Conservation (phyloP, 2,113 vertebrate genomes). For the Burhinus oedicnemus region DNA sequence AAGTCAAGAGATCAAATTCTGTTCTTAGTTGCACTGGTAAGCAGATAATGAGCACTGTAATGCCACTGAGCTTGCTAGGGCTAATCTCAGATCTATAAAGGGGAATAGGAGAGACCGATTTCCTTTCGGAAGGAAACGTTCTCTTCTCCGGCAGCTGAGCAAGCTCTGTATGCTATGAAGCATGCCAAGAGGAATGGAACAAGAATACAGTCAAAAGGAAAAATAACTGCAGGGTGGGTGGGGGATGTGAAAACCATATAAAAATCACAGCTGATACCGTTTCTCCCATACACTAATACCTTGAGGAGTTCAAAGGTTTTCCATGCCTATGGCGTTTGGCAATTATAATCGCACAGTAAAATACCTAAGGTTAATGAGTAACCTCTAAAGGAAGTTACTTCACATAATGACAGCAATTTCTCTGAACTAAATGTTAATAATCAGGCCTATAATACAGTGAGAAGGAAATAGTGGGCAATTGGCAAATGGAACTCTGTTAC, state of each 20-base stretch:
- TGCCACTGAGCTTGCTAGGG: neutral
- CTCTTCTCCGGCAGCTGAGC: neutral
- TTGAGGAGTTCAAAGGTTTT: slow-evolving; percentile 83
- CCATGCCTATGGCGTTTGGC: slow-evolving; percentile 88
- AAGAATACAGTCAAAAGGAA: neutral
- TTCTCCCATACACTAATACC: slow-evolving; percentile 72
- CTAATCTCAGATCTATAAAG: neutral
- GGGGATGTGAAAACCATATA: neutral
- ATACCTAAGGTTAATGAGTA: slow-evolving; percentile 94
- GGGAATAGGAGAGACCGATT: neutral
- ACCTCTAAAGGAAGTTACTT: slow-evolving; percentile 93
- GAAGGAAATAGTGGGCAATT: slow-evolving; percentile 90
- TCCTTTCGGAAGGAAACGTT: neutral
- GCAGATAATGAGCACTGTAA: neutral
- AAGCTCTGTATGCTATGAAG: neutral
- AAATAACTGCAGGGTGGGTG: neutral
- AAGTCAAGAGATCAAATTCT: neutral
- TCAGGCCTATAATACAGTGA: slow-evolving; percentile 86
- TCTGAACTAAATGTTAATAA: slow-evolving; percentile 93
- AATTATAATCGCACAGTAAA: slow-evolving; percentile 90
- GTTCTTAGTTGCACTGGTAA: neutral
- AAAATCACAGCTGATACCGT: slow-evolving; percentile 67
- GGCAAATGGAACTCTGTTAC: slow-evolving; percentile 86
- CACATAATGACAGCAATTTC: slow-evolving; percentile 97
- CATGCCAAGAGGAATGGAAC: neutral